Conservation (phyloP, 2,113 vertebrate genomes). For the Narcine bancroftii region DNA sequence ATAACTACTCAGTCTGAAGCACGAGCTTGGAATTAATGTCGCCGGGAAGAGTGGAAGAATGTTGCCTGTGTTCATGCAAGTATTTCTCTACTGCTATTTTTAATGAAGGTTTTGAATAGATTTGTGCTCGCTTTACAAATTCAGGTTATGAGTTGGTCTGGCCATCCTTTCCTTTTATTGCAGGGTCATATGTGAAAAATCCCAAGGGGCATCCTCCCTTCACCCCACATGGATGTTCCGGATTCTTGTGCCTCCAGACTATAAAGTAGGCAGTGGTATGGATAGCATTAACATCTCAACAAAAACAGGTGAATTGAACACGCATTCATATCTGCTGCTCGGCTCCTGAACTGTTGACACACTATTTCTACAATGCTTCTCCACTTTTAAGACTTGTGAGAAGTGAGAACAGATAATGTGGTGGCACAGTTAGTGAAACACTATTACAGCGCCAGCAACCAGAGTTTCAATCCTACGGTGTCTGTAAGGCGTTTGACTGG, state of each 20-base stretch:
- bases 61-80: not conserved
- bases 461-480: too few species aligned
- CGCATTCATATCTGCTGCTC: not conserved
- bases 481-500: too few species aligned
- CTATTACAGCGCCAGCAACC: too few species aligned
- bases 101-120: not conserved
- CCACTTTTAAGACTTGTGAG: not conserved
- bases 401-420: not conserved
- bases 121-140: not conserved
- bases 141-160: not conserved
- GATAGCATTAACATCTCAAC: not conserved
- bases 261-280: not conserved
- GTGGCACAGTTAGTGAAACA: too few species aligned
- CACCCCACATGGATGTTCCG: not conserved
- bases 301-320: not conserved
- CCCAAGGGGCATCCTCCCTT: not conserved
- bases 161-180: not conserved
- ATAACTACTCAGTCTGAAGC: not conserved
- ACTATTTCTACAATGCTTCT: not conserved
- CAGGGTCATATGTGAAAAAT: not conserved
- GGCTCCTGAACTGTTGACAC: not conserved
- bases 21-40: not conserved
- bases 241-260: not conserved
- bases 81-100: not conserved
- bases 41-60: not conserved